These are phyloP conservation scores for Thalassarche chlororhynchos DNA, from an alignment of 2,113 vertebrate species.

Conservation along the genomic window DNA sequence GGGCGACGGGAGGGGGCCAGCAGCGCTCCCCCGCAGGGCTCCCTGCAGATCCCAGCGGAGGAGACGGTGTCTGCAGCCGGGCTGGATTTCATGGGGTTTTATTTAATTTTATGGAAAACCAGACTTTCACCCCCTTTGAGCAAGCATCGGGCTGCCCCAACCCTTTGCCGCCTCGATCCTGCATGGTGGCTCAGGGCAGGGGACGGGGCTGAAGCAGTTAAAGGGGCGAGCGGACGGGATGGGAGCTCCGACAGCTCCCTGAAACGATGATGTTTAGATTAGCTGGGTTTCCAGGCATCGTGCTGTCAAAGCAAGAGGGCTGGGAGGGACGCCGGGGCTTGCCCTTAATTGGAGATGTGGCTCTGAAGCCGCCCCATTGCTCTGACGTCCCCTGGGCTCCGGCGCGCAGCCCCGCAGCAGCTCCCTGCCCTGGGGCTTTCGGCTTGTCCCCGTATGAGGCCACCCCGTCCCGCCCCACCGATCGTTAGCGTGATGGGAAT, in stretches of 20 bases:
- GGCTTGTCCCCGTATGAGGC: accelerated
- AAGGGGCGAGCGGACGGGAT: accelerated
- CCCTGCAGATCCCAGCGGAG: not conserved
- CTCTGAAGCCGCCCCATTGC: not conserved
- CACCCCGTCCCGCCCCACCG: not conserved
- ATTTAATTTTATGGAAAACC: not conserved
- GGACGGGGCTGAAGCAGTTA: not conserved
- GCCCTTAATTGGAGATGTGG: constrained; percentile 49
- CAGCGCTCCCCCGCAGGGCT: not conserved
- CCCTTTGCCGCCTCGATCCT: accelerated
- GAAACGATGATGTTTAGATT: constrained; percentile 11
- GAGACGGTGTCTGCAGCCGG: not conserved
- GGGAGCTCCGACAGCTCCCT: not conserved
- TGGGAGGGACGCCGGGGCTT: not conserved
- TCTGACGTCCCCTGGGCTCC: not conserved
- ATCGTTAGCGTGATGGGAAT: accelerated
- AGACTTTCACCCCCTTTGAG: accelerated
- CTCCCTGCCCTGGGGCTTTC: not conserved
- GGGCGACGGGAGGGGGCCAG: accelerated
- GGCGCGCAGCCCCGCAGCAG: accelerated
- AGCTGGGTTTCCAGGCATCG: not conserved
- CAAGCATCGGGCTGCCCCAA: not conserved
- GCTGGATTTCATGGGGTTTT: not conserved
- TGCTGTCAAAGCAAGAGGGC: not conserved
- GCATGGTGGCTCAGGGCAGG: accelerated